phyloP scores from a whole-genome alignment of 1,140 invertebrate species.

The Ceratoteleas bidentatus region DNA sequence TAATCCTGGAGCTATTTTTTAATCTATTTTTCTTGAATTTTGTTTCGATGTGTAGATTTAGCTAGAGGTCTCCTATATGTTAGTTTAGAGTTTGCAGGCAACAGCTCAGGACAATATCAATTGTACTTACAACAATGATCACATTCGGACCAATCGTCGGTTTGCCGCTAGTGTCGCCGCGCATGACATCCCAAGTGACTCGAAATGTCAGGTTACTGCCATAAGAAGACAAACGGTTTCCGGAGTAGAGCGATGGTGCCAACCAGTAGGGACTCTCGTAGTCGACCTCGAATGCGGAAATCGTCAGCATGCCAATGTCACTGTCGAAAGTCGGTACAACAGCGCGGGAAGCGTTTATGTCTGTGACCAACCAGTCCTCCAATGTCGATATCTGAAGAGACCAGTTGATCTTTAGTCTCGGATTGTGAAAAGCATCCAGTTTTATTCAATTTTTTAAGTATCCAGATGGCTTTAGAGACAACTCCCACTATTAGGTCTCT shows the following conservation, averaged over 20 bases:
- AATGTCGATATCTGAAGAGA: no score
- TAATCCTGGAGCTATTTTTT: no score
- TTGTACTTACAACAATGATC: conserved; percentile 87
- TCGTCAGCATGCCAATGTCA: conserved; percentile 82
- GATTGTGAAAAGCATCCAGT: no score
- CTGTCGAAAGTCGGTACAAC: conserved; percentile 81
- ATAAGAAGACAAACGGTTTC: conserved; percentile 91
- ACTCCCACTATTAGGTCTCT: no score
- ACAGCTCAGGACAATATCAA: no score
- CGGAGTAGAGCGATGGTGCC: conserved; percentile 88
- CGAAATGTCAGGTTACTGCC: conserved; percentile 90
- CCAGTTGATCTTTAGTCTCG: no score
- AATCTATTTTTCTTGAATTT: no score
- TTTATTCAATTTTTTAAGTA: no score
- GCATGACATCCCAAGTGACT: conserved; percentile 91
- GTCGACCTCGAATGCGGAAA: conserved; percentile 85
- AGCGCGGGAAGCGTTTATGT: conserved; percentile 82
- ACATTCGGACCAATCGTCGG: conserved; percentile 92
- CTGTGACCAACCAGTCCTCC: conserved; percentile 85
- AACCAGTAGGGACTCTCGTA: conserved; percentile 94
- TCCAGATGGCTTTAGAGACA: no score
- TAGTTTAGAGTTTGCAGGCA: no score
- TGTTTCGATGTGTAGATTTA: no score
- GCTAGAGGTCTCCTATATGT: no score
- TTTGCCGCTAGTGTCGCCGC: conserved; percentile 93